Conservation (phyloP, 2,888 invertebrate genomes). For the Lutraria lutraria region DNA sequence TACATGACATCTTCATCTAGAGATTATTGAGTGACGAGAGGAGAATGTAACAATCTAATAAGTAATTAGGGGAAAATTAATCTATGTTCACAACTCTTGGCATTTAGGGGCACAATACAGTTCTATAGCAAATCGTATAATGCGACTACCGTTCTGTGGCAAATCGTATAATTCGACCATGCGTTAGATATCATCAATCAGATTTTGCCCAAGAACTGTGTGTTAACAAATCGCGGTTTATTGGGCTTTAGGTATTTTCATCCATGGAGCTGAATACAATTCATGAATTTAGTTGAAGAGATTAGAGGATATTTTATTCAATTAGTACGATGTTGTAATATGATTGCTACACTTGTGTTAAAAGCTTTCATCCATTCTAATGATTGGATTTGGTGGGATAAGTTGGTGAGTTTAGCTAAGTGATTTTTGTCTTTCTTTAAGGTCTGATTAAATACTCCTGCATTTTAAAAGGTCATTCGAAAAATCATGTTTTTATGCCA, state of each 20-base stretch:
- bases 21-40: not conserved
- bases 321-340: not conserved
- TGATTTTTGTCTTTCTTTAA: not conserved
- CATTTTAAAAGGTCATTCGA: too few relatives aligned
- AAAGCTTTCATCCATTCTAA: not conserved
- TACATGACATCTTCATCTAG: not conserved
- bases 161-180: not conserved
- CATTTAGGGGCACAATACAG: not conserved
- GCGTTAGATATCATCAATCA: not conserved
- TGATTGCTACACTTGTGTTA: not conserved
- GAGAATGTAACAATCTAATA: not conserved
- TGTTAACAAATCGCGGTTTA: not conserved
- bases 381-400: not conserved
- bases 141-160: not conserved
- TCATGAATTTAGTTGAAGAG: not conserved
- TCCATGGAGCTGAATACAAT: not conserved
- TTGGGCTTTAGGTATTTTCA: not conserved
- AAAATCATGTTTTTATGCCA: too few relatives aligned
- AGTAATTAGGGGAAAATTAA: not conserved
- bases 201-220: not conserved
- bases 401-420: not conserved
- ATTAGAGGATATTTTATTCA: not conserved
- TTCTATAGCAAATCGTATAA: not conserved
- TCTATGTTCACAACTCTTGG: not conserved
- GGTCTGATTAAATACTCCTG: too few relatives aligned